phyloP scores from a whole-genome alignment of 1,140 invertebrate species.

The Ips typographus region DNA sequence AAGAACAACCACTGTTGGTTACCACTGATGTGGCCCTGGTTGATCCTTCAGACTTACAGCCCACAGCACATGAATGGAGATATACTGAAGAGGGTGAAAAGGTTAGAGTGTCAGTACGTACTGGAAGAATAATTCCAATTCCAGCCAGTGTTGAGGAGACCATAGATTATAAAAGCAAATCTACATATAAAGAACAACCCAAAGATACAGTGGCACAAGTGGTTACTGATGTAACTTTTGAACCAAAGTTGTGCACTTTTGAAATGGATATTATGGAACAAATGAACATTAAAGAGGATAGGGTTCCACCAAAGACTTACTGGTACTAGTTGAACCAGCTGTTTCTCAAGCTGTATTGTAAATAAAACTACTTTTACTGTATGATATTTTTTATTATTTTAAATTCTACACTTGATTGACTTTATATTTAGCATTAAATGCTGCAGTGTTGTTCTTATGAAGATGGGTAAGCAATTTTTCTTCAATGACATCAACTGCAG shows the following conservation, averaged over 20 bases:
- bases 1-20: slow-evolving; percentile 70
- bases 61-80: slow-evolving; percentile 84
- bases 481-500: slow-evolving; percentile 84
- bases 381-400: background rate
- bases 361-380: background rate
- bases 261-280: slow-evolving; percentile 96
- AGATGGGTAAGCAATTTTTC: slow-evolving; percentile 79
- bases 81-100: slow-evolving; percentile 87
- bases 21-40: slow-evolving; percentile 82
- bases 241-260: slow-evolving; percentile 83
- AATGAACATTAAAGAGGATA: slow-evolving; percentile 85
- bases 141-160: slow-evolving; percentile 76
- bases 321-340: slow-evolving; percentile 67
- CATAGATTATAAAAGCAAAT: slow-evolving; percentile 78
- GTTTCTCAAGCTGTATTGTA: background rate
- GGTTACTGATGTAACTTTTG: slow-evolving; percentile 73
- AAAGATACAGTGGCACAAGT: slow-evolving; percentile 78
- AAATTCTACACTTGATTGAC: slow-evolving; percentile 35
- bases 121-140: slow-evolving; percentile 88
- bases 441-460: slow-evolving; percentile 62
- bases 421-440: slow-evolving; percentile 30
- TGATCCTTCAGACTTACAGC: slow-evolving; percentile 88
- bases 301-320: slow-evolving; percentile 73
- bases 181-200: slow-evolving; percentile 69
- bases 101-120: slow-evolving; percentile 83